These are phyloP conservation scores for Ammodytes marinus DNA, from an alignment of 2,113 vertebrate genomes.

Conservation along the genomic window DNA sequence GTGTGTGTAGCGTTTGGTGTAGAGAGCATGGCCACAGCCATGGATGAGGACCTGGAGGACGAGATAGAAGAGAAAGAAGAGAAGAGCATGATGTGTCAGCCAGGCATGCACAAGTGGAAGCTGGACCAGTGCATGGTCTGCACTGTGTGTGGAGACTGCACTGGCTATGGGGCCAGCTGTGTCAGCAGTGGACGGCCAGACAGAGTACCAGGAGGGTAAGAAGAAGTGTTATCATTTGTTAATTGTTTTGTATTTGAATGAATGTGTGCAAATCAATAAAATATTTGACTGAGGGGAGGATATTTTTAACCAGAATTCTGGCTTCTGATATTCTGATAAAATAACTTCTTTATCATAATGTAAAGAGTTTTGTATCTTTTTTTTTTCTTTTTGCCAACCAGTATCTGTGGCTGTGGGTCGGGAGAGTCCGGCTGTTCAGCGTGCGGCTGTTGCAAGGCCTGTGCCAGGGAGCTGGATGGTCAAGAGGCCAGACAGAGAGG, in stretches of 20 bases:
- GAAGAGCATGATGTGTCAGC: slow-evolving; percentile 99
- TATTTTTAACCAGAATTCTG: neutral
- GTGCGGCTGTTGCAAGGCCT: slow-evolving; percentile 98
- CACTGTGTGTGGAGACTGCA: slow-evolving; percentile 98
- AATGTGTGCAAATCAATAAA: neutral
- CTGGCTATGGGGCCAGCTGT: slow-evolving; percentile 97
- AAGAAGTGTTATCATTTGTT: no score
- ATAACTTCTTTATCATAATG: neutral
- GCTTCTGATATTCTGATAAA: no score
- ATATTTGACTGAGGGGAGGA: no score
- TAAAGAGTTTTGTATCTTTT: neutral
- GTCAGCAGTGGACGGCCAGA: slow-evolving; percentile 98
- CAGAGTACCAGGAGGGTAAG: slow-evolving; percentile 97
- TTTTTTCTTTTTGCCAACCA: slow-evolving; percentile 65
- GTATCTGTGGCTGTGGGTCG: slow-evolving; percentile 98
- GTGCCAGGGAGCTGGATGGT: slow-evolving; percentile 96
- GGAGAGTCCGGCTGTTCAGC: slow-evolving; percentile 98
- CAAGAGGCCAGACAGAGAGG: slow-evolving; percentile 97
- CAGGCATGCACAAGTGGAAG: slow-evolving; percentile 99
- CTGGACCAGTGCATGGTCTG: slow-evolving; percentile 99
- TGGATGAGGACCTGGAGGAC: slow-evolving; percentile 99
- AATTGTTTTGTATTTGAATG: neutral
- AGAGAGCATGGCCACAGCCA: slow-evolving; percentile 99
- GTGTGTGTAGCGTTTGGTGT: slow-evolving; percentile 90
- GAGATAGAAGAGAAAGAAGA: slow-evolving; percentile 98